phyloP scores from a whole-genome alignment of 1,140 invertebrate species.

The Sitobion miscanthi region DNA sequence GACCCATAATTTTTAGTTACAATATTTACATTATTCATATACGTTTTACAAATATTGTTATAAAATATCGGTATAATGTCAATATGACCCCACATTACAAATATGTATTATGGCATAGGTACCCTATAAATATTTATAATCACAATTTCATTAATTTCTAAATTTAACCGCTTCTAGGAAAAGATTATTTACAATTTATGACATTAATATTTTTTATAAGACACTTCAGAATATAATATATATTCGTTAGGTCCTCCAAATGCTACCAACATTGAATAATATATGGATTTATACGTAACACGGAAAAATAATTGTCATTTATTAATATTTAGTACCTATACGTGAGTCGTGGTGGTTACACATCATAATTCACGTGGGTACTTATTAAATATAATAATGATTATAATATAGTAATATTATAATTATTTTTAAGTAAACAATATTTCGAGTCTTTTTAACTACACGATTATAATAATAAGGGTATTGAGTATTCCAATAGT shows the following conservation, averaged over 20 bases:
- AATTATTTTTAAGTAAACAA: background rate
- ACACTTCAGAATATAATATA: conserved; percentile 14
- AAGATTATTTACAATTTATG: conserved; percentile 18
- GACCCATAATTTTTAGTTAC: conserved; percentile 2
- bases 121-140: background rate
- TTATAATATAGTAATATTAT: background rate
- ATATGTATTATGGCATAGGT: background rate
- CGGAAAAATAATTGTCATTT: conserved; percentile 7
- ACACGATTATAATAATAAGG: background rate
- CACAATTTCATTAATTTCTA: background rate
- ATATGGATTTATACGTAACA: background rate
- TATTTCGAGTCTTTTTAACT: background rate
- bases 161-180: background rate
- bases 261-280: background rate
- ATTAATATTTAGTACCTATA: conserved; percentile 1
- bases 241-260: background rate
- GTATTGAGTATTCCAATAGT: background rate
- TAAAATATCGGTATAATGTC: background rate
- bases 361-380: background rate
- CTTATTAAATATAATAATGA: background rate
- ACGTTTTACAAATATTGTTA: background rate
- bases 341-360: background rate
- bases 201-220: conserved; percentile 2
- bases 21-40: conserved; percentile 8
- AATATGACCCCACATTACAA: background rate